Base-by-base conservation (phyloP, 1,140 invertebrate genomes). In the Lamellibrachia luymesi region DNA sequence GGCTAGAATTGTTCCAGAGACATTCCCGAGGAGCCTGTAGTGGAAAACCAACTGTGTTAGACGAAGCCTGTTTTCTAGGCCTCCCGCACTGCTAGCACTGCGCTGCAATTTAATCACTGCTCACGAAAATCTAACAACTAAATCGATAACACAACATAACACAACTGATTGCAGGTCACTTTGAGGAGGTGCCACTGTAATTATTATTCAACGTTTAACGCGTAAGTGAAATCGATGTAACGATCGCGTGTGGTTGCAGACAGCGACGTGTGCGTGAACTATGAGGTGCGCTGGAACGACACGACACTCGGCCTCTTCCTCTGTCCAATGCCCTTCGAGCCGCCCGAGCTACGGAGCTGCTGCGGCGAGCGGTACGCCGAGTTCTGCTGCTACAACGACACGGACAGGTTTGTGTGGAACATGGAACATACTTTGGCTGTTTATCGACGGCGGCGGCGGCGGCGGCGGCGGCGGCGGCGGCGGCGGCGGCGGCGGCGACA, bases 281-380 rank as follows among this genome's bases (percentile, higher is more conserved):
- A 91, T 4, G 91, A 91, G n/a, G 91, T 51, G 91, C 4, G 49
- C 2, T 2, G 51, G 49, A 91, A 91, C 51, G 91, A 51, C 13
- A 91, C 91, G 7, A 8, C 13, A 50, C 49, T 91, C 49, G 91
- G 91, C 22, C 49, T 91, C 49, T 91, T 91, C 51, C 49, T 17
- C 49, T 91, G 91, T 25, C 91, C 91, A 2, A 50, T 91, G 91
- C 91, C 91, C 91, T 91, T 91, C 51, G 91, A 91, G 51, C 91
- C 91, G 49, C 7, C 6, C 6, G 51, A 50, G 51, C 51, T 91
- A 13, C 49, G 17, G 51, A 51, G 49, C 51, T 91, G 91, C 91
- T 91, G 91, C 17, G 91, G 91, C 13, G 91, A 91, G 49, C 13
- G 27, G 13, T 91, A 91, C 51, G 91, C 91, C 49, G 91, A 91